Percentiles rank a stretch among this genome's conserved stretches.
phyloP scores from a whole-genome alignment of 2,888 invertebrate genomes.

The Odontocerum albicorne region DNA sequence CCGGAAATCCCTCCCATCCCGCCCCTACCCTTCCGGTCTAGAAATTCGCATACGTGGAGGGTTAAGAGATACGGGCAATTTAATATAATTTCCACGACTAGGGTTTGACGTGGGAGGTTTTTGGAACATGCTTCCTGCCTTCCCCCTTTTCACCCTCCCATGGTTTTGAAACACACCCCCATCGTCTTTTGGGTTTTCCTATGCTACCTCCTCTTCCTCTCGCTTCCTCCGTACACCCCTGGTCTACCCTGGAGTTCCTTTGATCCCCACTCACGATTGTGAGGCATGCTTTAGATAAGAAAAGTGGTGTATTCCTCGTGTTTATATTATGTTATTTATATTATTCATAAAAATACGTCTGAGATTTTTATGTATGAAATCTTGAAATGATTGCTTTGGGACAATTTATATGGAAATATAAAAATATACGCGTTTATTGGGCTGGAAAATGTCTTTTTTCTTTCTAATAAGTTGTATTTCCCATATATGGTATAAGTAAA shows the following conservation, averaged over 20 bases:
- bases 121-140: slow-evolving; percentile 14
- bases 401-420: no score
- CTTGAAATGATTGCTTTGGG: no score
- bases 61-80: slow-evolving; percentile 36
- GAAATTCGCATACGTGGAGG: slow-evolving; percentile 32
- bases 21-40: background rate
- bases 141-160: slow-evolving; percentile 7
- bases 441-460: no score
- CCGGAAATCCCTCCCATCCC: slow-evolving; percentile 6
- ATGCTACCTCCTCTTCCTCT: slow-evolving; percentile 11
- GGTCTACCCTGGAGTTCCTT: slow-evolving; percentile 24
- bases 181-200: slow-evolving; percentile 13
- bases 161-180: background rate
- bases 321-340: no score
- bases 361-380: background rate
- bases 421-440: no score
- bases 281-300: slow-evolving; percentile 35
- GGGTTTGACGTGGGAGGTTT: slow-evolving; percentile 31
- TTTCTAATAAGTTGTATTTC: no score
- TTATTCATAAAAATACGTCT: background rate
- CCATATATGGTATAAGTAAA: no score
- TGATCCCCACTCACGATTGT: slow-evolving; percentile 37
- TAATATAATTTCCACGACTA: slow-evolving; percentile 36
- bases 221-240: background rate
- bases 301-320: slow-evolving; percentile 22